Conservation (phyloP, 2,797 vertebrate genomes). For the Anas capensis region DNA sequence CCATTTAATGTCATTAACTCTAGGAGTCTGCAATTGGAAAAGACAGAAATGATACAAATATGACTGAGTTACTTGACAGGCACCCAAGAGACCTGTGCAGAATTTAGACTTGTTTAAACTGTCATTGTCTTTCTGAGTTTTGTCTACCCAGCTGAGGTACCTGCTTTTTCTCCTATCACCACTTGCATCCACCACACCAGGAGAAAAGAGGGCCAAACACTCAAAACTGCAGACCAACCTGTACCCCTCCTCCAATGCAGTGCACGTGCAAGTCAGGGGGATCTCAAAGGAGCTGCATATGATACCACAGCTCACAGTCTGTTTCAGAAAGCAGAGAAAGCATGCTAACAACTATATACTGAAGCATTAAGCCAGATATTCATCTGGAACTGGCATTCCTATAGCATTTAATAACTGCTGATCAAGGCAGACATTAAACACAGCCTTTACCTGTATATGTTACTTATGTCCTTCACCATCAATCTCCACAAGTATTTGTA, state of each 20-base stretch:
- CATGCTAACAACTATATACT: neutral
- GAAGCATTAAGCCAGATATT: neutral
- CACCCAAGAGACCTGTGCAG: neutral
- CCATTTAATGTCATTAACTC: neutral
- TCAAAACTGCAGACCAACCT: neutral
- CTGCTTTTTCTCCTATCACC: neutral
- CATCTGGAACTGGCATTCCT: neutral
- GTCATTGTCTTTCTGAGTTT: neutral
- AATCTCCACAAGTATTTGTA: constrained; percentile 97
- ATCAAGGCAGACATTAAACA: neutral
- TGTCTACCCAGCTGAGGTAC: neutral
- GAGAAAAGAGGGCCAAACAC: neutral
- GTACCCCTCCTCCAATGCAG: neutral
- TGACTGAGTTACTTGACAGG: neutral
- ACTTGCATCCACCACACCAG: neutral
- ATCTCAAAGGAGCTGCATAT: neutral
- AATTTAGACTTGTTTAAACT: neutral
- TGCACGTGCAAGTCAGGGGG: neutral
- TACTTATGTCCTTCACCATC: constrained; percentile 95
- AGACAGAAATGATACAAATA: neutral
- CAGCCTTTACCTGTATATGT: constrained; percentile 89
- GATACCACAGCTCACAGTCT: neutral
- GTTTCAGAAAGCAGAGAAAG: neutral
- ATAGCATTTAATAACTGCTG: neutral
- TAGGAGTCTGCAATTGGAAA: neutral